phyloP scores from a whole-genome alignment of 2,888 invertebrate genomes.

The Hirtodrosophila alboralis region DNA sequence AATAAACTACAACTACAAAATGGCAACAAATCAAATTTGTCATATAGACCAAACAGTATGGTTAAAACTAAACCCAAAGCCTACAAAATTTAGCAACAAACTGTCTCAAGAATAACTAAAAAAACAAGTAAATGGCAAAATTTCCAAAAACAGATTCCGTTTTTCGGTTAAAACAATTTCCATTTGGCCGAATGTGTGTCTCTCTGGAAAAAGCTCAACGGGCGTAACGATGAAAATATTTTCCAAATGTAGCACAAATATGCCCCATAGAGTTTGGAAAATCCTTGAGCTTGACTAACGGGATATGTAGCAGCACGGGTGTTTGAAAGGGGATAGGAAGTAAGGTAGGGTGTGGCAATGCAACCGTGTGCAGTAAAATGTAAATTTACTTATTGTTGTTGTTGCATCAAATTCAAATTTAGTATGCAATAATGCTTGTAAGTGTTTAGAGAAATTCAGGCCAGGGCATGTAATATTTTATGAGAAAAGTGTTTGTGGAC shows the following conservation, averaged over 20 bases:
- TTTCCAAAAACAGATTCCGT: conserved; percentile 55
- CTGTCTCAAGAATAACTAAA: conserved; percentile 31
- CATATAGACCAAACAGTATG: conserved; percentile 20
- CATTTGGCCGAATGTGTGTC: conserved; percentile 24
- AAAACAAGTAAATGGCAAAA: conserved; percentile 47
- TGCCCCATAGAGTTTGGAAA: conserved; percentile 7
- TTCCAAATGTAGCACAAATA: conserved; percentile 51
- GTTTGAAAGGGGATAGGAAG: not conserved
- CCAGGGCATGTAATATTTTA: too few species aligned
- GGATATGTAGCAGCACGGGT: not conserved
- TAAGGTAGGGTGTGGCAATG: not conserved
- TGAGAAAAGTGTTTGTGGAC: too few species aligned
- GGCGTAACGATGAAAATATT: conserved; percentile 56
- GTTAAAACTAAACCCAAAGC: not conserved
- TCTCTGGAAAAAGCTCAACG: conserved; percentile 30
- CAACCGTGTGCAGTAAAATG: conserved; percentile 34
- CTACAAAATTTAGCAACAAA: conserved; percentile 32
- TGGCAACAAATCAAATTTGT: conserved; percentile 45
- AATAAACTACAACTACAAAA: conserved; percentile 49
- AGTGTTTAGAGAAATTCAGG: conserved; percentile 20
- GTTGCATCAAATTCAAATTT: conserved; percentile 59
- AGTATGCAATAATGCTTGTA: conserved; percentile 43
- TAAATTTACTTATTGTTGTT: conserved; percentile 59
- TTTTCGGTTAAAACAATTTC: conserved; percentile 54
- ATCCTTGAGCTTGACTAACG: too few species aligned